A percentile compares a stretch with the other conserved stretches of the same genome.
Evolutionary conservation across 1,140 invertebrate genomes (phyloP).

Genomic region (Oryzaephilus surinamensis): DNA sequence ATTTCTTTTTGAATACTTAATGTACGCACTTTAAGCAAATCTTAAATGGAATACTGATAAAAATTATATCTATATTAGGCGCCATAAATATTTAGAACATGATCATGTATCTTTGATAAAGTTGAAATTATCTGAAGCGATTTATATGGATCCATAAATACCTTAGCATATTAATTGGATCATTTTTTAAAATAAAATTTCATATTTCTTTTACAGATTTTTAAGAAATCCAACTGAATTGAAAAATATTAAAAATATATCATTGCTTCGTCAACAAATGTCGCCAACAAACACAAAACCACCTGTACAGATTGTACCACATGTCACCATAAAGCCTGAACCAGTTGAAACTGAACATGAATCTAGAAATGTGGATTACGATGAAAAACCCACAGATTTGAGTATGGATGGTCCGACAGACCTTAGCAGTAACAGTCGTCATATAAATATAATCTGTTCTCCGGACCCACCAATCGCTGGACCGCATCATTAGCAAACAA

Average conservation of each 20-base stretch:
- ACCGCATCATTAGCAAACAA: conserved; percentile 21
- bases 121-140: no score
- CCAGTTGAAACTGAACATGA: conserved; percentile 23
- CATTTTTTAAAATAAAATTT: neutral
- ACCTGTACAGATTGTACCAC: conserved; percentile 16
- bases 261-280: conserved; percentile 75
- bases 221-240: conserved; percentile 79
- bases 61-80: no score
- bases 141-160: neutral
- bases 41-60: no score
- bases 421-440: conserved; percentile 27
- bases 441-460: conserved; percentile 33
- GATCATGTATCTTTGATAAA: no score
- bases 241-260: conserved; percentile 89
- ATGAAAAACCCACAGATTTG: conserved; percentile 43
- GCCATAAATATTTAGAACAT: no score
- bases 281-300: conserved; percentile 45
- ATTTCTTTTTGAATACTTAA: no score
- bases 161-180: neutral
- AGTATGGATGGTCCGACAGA: conserved; percentile 36
- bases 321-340: conserved; percentile 30
- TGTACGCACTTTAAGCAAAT: no score
- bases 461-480: conserved; percentile 29
- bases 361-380: conserved; percentile 28
- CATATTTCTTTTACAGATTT: conserved; percentile 51